These are phyloP conservation scores for Petrolisthes cinctipes DNA, from an alignment of 2,888 invertebrate species.

Conservation along the genomic window DNA sequence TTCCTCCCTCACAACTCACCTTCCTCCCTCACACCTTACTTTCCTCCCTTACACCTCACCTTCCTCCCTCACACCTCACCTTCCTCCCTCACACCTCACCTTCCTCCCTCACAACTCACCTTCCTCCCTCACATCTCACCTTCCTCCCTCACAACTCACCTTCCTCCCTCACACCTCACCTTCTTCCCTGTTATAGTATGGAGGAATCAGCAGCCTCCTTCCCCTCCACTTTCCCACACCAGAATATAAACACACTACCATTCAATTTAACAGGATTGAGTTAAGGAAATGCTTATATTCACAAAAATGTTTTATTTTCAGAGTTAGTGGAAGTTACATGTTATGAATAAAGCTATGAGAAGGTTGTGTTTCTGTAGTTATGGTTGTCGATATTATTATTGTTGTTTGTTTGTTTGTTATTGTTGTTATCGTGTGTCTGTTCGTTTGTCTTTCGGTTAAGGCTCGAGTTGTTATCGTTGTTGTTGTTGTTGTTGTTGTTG, in stretches of 20 bases:
- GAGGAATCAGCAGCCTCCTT: background rate
- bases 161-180: background rate
- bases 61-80: background rate
- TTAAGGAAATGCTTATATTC: background rate
- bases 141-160: background rate
- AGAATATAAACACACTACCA: background rate
- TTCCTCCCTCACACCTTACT: background rate
- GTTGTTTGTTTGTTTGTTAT: background rate
- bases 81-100: background rate
- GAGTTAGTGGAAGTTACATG: slow-evolving; percentile 52
- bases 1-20: background rate
- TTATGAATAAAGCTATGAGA: slow-evolving; percentile 31
- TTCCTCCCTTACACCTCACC: background rate
- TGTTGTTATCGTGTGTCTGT: no score
- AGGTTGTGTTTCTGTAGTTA: background rate
- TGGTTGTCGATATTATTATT: background rate
- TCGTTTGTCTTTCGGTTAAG: no score
- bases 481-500: no score
- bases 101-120: background rate
- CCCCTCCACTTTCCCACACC: background rate
- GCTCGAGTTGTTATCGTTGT: no score
- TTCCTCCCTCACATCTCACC: background rate
- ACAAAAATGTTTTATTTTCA: slow-evolving; percentile 33
- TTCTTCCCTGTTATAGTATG: background rate
- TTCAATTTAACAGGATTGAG: no score